Percentiles rank a stretch among this genome's conserved stretches.
Evolutionary conservation across 1,140 invertebrate species (phyloP).

Genomic region (Nebria ingens): DNA sequence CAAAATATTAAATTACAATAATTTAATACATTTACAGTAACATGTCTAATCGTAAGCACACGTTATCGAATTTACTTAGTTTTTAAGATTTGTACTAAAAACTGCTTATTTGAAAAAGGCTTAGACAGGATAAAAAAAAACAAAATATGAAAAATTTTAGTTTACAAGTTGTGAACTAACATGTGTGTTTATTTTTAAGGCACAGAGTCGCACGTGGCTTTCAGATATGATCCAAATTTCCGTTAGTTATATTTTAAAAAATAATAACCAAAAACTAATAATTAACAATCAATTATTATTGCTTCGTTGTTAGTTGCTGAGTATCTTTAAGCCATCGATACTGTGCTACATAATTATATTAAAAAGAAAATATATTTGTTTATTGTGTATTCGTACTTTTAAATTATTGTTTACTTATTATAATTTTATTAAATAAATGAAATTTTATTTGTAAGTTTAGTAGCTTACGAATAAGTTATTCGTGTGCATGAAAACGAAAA

Average conservation of each 20-base stretch:
- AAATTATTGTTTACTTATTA: neutral
- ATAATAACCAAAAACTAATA: too few relatives aligned
- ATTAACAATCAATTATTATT: too few relatives aligned
- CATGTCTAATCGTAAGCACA: too few relatives aligned
- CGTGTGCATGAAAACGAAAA: neutral
- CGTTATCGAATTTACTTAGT: too few relatives aligned
- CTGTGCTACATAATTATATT: neutral
- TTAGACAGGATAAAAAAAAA: too few relatives aligned
- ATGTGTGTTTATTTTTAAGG: slow-evolving; percentile 6
- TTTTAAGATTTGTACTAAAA: too few relatives aligned
- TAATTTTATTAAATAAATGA: slow-evolving; percentile 2
- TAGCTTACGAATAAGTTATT: neutral
- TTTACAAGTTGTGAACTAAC: slow-evolving; percentile 4
- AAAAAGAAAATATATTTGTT: neutral
- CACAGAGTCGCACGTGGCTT: slow-evolving; percentile 7
- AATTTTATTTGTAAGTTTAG: neutral
- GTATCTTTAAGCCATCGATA: neutral
- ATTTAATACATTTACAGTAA: too few relatives aligned
- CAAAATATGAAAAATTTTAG: too few relatives aligned
- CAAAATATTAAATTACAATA: too few relatives aligned
- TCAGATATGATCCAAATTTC: neutral
- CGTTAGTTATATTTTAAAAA: too few relatives aligned
- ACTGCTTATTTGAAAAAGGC: too few relatives aligned
- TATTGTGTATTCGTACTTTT: neutral
- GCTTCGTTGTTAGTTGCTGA: neutral